phyloP scores from a whole-genome alignment of 2,113 vertebrate genomes.

The Brachypodius melanocephalos region DNA sequence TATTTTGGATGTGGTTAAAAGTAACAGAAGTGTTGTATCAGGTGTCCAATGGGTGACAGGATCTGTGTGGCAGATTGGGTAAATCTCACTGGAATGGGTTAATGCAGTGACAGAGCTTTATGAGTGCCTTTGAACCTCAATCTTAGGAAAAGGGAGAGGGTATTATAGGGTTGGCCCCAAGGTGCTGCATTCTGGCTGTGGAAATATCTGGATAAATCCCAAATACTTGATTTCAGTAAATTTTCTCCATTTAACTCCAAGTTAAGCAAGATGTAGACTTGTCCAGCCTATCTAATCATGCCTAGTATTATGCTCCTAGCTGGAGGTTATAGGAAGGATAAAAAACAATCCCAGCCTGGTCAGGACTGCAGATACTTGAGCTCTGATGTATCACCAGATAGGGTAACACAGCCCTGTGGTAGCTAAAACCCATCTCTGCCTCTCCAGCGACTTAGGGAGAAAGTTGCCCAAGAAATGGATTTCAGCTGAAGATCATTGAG shows the following conservation, averaged over 20 bases:
- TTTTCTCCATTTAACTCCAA: background rate
- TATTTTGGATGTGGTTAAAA: constrained; percentile 22
- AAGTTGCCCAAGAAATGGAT: background rate
- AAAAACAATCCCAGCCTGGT: background rate
- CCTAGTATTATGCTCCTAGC: background rate
- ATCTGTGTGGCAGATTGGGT: background rate
- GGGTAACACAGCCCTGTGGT: background rate
- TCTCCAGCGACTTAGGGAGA: background rate
- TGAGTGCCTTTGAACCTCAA: background rate
- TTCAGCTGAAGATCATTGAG: background rate
- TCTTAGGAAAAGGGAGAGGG: background rate
- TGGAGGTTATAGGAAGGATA: background rate
- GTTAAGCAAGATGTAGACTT: background rate
- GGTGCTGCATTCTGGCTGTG: background rate
- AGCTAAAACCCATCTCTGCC: background rate
- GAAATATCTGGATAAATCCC: background rate
- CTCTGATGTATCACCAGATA: background rate
- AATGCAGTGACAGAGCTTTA: background rate
- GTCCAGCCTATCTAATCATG: background rate
- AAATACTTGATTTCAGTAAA: background rate
- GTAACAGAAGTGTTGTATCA: background rate
- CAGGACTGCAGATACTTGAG: background rate
- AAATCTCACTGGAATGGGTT: background rate
- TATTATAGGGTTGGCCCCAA: background rate
- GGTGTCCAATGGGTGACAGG: background rate